Base-by-base conservation (phyloP, 2,888 invertebrate species). In the Ophonus ardosiacus region DNA sequence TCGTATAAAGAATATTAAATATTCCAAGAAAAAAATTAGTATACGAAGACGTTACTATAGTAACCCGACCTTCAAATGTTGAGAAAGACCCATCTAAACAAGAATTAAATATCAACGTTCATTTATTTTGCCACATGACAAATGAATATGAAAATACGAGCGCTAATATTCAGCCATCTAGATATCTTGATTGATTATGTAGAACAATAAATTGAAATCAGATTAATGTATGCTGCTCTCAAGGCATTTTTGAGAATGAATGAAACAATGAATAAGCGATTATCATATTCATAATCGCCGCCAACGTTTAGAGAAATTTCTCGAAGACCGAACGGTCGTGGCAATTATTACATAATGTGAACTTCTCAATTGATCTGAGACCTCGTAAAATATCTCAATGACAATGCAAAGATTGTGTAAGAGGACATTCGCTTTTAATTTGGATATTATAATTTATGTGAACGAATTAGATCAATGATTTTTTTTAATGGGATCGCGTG, bases 371-470 rank as follows among this genome's bases (percentile, higher is more conserved):
- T 82, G 82, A 74, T 43, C 63, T 40, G 61, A 63, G 81, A 81
- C 81, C 81, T 81, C 63, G 61, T 40, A 81, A 81, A 81, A 81
- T 81, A 63, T 81, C 81, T 81, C 63, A 81, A 81, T 81, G 65
- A 43, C 81, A 81, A 81, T 65, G 43, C 65, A 81, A 31, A 31
- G 31, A 40, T 68, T 68, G 40, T n/a, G 31, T 38, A 68, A 68
- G n/a, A 38, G 38, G 7, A 68, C 68, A 31, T 68, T 68, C 68
- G 38, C 68, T 68, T 68, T 68, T 15, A 15, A 17, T 61, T 65
- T 38, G 61, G 18, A 0, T 8, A 13, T 63, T 63, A 63, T 3
- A 31, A 17, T 38, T 40, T 40, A 68, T 68, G 68, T 5, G 18
- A 38, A 40, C 31, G 15, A 68, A 10, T 61, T 65, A 38, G 15